phyloP scores from a whole-genome alignment of 2,113 vertebrate genomes.

The Nansenia antarctica region DNA sequence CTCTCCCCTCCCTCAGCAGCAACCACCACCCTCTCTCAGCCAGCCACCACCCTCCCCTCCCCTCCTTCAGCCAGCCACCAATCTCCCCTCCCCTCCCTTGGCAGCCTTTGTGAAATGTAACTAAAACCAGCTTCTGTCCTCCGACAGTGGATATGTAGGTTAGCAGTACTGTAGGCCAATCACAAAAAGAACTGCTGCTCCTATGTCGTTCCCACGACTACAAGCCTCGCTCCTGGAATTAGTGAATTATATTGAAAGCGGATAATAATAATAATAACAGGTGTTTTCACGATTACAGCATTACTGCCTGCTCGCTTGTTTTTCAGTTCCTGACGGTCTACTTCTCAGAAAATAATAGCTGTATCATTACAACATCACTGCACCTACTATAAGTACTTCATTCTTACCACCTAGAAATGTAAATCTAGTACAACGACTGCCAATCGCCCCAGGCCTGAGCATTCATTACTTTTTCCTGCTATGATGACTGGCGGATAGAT shows the following conservation, averaged over 20 bases:
- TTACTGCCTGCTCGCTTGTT: neutral
- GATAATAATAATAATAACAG: too few relatives aligned
- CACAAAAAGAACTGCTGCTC: neutral
- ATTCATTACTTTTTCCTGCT: too few relatives aligned
- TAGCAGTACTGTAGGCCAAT: neutral
- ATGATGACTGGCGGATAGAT: too few relatives aligned
- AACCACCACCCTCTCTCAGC: too few relatives aligned
- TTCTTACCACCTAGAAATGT: neutral
- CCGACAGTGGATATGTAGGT: slow-evolving; percentile 41
- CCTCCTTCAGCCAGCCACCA: slow-evolving; percentile 34
- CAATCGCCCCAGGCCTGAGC: neutral
- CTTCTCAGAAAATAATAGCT: neutral
- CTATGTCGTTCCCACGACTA: neutral
- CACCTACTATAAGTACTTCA: neutral
- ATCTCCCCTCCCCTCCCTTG: slow-evolving; percentile 31
- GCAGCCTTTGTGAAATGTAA: slow-evolving; percentile 57
- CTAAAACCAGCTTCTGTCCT: slow-evolving; percentile 37
- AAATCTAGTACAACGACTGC: neutral
- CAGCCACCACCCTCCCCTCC: slow-evolving; percentile 17
- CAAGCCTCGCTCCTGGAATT: neutral
- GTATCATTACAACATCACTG: neutral
- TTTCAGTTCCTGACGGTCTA: neutral
- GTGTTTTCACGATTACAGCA: neutral
- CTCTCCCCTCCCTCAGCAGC: too few relatives aligned
- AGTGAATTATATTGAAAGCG: neutral